A percentile compares a stretch with the other conserved stretches of the same genome.
Evolutionary conservation across 2,888 invertebrate species (phyloP).

Genomic region (Rhagonycha lutea): DNA sequence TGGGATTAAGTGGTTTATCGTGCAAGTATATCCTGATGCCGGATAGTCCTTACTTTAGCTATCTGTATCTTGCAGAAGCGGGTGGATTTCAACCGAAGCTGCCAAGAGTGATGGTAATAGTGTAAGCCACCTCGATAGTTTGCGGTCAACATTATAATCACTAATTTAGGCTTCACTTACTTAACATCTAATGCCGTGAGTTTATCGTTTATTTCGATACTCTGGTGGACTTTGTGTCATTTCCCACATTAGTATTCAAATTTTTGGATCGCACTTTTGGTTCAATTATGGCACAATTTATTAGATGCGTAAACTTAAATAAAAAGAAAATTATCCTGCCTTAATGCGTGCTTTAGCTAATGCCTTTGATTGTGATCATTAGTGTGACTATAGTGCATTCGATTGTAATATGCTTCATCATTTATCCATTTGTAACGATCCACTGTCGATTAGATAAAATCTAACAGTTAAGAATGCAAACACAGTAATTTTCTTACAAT

Average conservation of each 20-base stretch:
- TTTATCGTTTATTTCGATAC: neutral
- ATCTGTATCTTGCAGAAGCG: slow-evolving; percentile 51
- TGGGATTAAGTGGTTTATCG: slow-evolving; percentile 45
- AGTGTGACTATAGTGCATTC: slow-evolving; percentile 25
- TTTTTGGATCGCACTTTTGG: neutral
- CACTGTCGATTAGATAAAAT: slow-evolving; percentile 25
- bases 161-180: slow-evolving; percentile 33
- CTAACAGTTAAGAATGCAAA: slow-evolving; percentile 26
- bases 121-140: slow-evolving; percentile 38
- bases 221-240: neutral
- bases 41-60: slow-evolving; percentile 45
- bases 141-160: slow-evolving; percentile 40
- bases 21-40: slow-evolving; percentile 31
- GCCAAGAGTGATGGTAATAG: slow-evolving; percentile 38
- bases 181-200: slow-evolving; percentile 12
- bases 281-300: slow-evolving; percentile 13
- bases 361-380: slow-evolving; percentile 31
- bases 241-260: neutral
- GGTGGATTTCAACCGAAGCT: slow-evolving; percentile 45
- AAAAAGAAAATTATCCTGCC: slow-evolving; percentile 31
- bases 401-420: slow-evolving; percentile 23
- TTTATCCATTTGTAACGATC: slow-evolving; percentile 32
- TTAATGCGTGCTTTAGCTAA: slow-evolving; percentile 32
- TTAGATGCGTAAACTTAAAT: slow-evolving; percentile 21
- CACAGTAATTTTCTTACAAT: slow-evolving; percentile 17